Evolutionary conservation across 2,888 invertebrate species (phyloP).

Genomic region (Polyploca ridens): DNA sequence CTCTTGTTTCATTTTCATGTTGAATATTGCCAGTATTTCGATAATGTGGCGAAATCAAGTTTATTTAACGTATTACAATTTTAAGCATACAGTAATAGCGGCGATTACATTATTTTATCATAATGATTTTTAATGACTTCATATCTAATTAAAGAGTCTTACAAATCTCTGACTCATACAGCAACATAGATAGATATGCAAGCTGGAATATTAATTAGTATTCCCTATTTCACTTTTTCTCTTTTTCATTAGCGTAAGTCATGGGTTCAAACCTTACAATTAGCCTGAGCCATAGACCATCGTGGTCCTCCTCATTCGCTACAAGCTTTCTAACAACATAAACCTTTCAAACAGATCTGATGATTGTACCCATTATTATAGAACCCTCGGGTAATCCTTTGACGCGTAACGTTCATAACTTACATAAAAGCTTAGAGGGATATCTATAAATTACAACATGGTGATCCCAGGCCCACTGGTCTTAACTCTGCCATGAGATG

Average conservation of each 20-base stretch:
- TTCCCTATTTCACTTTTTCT: too few relatives aligned
- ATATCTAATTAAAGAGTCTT: neutral
- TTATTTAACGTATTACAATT: neutral
- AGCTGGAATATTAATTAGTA: too few relatives aligned
- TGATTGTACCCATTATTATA: neutral
- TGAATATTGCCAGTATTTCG: conserved; percentile 17
- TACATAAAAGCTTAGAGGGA: conserved; percentile 38
- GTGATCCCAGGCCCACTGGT: conserved; percentile 57
- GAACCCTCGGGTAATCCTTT: conserved; percentile 11
- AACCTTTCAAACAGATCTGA: neutral
- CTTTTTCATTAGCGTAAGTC: too few relatives aligned
- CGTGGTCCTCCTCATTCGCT: too few relatives aligned
- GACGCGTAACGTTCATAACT: conserved; percentile 40
- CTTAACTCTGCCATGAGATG: conserved; percentile 62
- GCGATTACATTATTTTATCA: neutral
- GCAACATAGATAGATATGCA: too few relatives aligned
- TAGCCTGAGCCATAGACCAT: too few relatives aligned
- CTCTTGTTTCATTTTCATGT: conserved; percentile 32
- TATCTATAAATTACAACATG: conserved; percentile 66
- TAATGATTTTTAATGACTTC: neutral
- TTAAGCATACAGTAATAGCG: neutral
- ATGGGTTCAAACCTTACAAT: too few relatives aligned
- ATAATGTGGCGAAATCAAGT: neutral
- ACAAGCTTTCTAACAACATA: too few relatives aligned
- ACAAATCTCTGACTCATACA: neutral